Percentiles rank a stretch among this genome's conserved stretches.
Conservation (phyloP, 2,113 vertebrate species). For the Turnix velox region DNA sequence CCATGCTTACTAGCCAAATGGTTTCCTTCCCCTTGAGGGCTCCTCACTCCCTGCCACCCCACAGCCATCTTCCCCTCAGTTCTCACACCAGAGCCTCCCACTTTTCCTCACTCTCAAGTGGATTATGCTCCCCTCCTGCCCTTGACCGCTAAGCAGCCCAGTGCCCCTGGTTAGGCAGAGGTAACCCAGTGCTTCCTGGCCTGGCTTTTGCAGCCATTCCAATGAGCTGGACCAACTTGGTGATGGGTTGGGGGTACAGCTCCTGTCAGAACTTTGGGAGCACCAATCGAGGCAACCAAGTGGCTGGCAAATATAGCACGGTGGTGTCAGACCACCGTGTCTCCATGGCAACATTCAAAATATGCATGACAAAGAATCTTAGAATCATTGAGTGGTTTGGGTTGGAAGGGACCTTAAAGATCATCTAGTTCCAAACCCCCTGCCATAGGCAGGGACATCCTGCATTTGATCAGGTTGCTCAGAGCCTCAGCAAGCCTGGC, state of each 20-base stretch:
- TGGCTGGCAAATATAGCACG: neutral
- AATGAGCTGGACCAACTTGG: rapidly evolving
- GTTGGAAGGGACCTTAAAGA: no score
- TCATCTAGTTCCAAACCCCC: no score
- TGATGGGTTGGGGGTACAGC: neutral
- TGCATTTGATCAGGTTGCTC: no score
- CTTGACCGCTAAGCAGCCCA: neutral
- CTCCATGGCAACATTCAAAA: neutral
- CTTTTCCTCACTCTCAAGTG: neutral
- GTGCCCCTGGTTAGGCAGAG: neutral
- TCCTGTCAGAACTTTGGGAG: neutral
- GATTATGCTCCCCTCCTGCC: rapidly evolving
- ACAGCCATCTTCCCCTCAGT: neutral
- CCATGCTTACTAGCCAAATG: neutral
- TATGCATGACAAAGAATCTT: no score
- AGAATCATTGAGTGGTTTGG: no score
- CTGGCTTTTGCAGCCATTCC: rapidly evolving
- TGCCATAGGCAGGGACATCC: no score
- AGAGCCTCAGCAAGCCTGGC: no score
- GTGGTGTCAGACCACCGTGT: neutral
- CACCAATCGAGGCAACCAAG: neutral
- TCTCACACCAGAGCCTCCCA: neutral
- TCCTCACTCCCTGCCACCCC: neutral
- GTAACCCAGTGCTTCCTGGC: no score
- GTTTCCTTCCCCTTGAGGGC: neutral